Conservation (phyloP, 2,113 vertebrate genomes). For the Lanius ludovicianus region DNA sequence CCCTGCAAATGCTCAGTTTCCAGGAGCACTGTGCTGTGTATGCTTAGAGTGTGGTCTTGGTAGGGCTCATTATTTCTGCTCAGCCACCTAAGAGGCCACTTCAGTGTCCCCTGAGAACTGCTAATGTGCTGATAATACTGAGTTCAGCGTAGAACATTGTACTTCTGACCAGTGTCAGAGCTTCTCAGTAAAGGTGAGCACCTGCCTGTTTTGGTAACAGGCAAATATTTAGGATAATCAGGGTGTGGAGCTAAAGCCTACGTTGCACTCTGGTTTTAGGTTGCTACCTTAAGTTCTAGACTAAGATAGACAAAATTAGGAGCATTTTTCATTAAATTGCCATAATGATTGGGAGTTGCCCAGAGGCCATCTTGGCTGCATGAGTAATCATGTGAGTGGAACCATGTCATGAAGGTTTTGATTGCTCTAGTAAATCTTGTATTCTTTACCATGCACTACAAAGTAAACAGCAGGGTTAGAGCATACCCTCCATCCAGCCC, state of each 20-base stretch:
- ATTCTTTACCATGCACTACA: neutral
- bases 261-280: neutral
- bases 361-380: neutral
- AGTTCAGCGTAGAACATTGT: neutral
- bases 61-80: neutral
- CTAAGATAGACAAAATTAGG: neutral
- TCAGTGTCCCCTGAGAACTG: neutral
- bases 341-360: neutral
- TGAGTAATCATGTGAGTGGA: neutral
- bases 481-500: neutral
- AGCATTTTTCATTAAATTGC: neutral
- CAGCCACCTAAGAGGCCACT: neutral
- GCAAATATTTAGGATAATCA: neutral
- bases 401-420: neutral
- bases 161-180: neutral
- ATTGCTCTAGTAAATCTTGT: neutral
- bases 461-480: neutral
- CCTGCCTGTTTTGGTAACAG: neutral
- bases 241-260: neutral
- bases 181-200: neutral
- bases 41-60: neutral
- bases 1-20: neutral
- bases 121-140: neutral
- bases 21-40: neutral
- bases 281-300: neutral